Evolutionary conservation across 2,888 invertebrate species (phyloP), one percentile per base, ranked within the genome.

Genomic region (Cloeon dipterum): DNA sequence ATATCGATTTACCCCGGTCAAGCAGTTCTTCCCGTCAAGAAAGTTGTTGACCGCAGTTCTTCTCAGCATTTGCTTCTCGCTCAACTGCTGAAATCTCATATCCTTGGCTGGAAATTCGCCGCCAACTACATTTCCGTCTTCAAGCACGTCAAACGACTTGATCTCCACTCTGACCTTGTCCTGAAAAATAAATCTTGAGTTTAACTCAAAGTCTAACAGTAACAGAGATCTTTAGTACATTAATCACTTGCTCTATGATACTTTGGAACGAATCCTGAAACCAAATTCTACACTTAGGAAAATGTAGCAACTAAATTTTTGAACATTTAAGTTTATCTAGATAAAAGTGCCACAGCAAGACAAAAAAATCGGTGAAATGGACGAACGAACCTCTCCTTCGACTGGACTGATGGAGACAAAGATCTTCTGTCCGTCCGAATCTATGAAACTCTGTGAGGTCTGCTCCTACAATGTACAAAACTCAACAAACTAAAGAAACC

Each of bases 31-130:
- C 19, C 83, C 89, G 43, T 69, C 71, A 2, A 93, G 59, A 50
- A 93, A 86, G 32, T 73, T 77, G 41, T 72, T 62, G 1, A 86
- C 71, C 0, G 85, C n/a, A n/a, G n/a, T n/a, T n/a, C n/a, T n/a
- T n/a, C n/a, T n/a, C n/a, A n/a, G n/a, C n/a, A n/a, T n/a, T n/a
- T n/a, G n/a, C n/a, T n/a, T n/a, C n/a, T n/a, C n/a, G n/a, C n/a
- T n/a, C n/a, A n/a, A n/a, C n/a, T n/a, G n/a, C n/a, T n/a, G 32
- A 3, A 14, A 14, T 14, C 34, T 1, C 20, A 34, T 17, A 19
- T 34, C 13, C 10, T 14, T 5, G 8, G 34, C 26, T 18, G 25
- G 20, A 7, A 38, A 16, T 17, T 25, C 26, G 19, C 34, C 26
- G 19, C 34, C 38, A 33, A 33, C 13, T 13, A 38, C 40, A 2